These are phyloP conservation scores for Steromphala cineraria DNA, from an alignment of 2,888 invertebrate species.

Conservation along the genomic window DNA sequence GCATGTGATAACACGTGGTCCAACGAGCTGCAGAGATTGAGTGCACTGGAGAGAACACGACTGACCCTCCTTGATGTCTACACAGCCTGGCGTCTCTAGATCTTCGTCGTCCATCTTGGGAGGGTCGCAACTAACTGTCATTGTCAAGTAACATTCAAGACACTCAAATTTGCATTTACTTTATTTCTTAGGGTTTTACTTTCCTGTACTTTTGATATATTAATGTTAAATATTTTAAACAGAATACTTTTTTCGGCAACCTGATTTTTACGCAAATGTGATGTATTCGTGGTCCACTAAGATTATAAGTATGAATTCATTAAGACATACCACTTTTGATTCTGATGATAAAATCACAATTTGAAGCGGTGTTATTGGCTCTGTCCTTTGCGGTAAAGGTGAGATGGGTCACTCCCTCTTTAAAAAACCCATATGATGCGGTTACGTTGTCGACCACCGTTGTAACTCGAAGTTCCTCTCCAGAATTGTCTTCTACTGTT, in stretches of 20 bases:
- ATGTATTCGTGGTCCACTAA: too few species aligned
- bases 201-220: too few species aligned
- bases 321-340: not conserved
- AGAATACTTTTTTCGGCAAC: too few species aligned
- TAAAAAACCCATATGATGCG: not conserved
- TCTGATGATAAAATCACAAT: not conserved
- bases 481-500: not conserved
- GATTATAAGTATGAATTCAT: too few species aligned
- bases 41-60: not conserved
- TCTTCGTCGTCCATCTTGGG: not conserved
- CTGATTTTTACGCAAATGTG: too few species aligned
- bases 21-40: not conserved
- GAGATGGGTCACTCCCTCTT: not conserved
- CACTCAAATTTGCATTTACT: too few species aligned
- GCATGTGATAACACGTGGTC: not conserved
- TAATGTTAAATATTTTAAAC: too few species aligned
- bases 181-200: too few species aligned
- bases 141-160: too few species aligned
- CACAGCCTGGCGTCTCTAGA: not conserved
- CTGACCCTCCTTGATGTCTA: not conserved
- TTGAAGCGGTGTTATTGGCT: not conserved
- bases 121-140: not conserved
- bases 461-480: not conserved
- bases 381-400: not conserved
- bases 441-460: not conserved